Evolutionary conservation across 2,113 vertebrate species (phyloP).

Genomic region (Nannospalax galili): DNA sequence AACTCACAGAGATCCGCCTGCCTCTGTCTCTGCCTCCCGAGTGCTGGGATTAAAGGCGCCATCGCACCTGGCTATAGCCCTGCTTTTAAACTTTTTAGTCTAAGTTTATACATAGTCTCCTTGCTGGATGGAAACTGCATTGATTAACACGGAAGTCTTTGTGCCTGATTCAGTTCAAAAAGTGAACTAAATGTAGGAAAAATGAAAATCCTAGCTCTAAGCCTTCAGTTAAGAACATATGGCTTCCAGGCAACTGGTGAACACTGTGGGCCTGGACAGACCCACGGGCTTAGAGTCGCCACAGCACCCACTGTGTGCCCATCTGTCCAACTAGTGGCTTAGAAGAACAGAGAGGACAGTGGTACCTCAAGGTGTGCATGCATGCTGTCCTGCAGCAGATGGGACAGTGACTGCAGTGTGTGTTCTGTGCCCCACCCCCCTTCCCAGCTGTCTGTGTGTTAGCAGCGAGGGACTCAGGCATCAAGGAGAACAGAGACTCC

Average conservation of each 20-base stretch:
- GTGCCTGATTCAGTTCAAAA: not conserved
- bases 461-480: too few species aligned
- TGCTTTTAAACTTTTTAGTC: not conserved
- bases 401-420: not conserved
- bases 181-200: not conserved
- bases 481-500: not conserved
- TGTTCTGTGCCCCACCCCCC: not conserved
- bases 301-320: accelerated
- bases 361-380: not conserved
- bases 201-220: not conserved
- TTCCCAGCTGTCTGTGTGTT: not conserved
- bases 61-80: too few species aligned
- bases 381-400: too few species aligned
- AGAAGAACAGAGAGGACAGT: not conserved
- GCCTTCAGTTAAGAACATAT: not conserved
- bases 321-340: not conserved
- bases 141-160: not conserved
- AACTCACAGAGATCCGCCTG: too few species aligned
- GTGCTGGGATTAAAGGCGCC: too few species aligned
- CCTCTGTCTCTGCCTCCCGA: too few species aligned
- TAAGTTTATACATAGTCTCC: not conserved
- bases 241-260: not conserved
- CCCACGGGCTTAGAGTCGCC: not conserved
- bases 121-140: not conserved
- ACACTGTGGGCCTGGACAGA: not conserved